These are phyloP conservation scores for Clamator glandarius DNA, from an alignment of 2,797 vertebrate genomes.

Conservation along the genomic window DNA sequence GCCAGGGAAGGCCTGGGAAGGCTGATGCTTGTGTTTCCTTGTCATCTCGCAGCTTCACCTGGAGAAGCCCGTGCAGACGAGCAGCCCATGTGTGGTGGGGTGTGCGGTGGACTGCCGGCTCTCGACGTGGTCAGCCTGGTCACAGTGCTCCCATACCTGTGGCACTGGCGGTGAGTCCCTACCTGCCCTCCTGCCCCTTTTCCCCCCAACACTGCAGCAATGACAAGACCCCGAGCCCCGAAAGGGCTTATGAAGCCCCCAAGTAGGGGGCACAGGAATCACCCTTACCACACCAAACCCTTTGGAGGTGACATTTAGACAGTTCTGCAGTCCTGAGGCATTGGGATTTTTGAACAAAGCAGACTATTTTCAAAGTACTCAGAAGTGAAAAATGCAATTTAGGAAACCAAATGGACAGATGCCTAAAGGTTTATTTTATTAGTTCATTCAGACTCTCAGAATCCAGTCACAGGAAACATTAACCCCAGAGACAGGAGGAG, in stretches of 20 bases:
- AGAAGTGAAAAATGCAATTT: background rate
- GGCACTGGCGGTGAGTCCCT: conserved; percentile 84
- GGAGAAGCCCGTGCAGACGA: conserved; percentile 80
- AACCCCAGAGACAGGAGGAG: background rate
- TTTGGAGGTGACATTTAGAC: fast-evolving
- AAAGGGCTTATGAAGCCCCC: background rate
- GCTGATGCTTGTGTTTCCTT: background rate
- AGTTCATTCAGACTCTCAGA: background rate
- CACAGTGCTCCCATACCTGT: conserved; percentile 89
- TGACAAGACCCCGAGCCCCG: background rate
- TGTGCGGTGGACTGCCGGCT: conserved; percentile 92
- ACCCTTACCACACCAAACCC: fast-evolving
- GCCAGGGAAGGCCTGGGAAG: fast-evolving
- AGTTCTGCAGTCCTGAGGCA: fast-evolving
- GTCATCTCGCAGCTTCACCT: conserved; percentile 78
- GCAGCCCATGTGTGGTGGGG: conserved; percentile 82
- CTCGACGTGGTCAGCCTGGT: conserved; percentile 92
- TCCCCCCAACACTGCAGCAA: fast-evolving
- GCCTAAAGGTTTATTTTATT: background rate
- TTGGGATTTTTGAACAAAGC: background rate
- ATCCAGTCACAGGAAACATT: background rate
- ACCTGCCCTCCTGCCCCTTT: too few species aligned
- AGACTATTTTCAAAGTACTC: background rate
- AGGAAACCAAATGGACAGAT: background rate
- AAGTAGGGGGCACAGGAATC: fast-evolving